Percentiles rank a stretch among this genome's conserved stretches.
Evolutionary conservation across 2,797 vertebrate species (phyloP).

Genomic region (Eospalax fontanierii): DNA sequence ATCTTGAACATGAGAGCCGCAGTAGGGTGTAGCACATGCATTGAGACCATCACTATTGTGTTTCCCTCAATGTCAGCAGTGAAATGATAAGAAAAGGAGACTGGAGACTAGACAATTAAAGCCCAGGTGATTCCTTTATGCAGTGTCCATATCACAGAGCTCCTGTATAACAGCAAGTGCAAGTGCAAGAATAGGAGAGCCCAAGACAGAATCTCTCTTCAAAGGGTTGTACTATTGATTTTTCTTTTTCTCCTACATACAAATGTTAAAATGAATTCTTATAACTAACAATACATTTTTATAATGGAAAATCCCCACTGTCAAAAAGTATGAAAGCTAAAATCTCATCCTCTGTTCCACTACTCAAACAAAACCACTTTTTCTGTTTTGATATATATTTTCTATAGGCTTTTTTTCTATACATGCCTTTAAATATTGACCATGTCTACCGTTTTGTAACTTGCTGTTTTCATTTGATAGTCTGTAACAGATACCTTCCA

Average conservation of each 20-base stretch:
- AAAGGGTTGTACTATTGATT: background rate
- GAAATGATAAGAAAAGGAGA: background rate
- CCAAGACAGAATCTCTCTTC: background rate
- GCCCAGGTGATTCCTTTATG: fast-evolving
- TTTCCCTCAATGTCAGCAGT: background rate
- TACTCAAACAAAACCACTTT: background rate
- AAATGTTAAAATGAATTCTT: conserved; percentile 44
- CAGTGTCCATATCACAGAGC: background rate
- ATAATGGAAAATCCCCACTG: conserved; percentile 28
- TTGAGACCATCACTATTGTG: background rate
- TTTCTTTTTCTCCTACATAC: conserved; percentile 18
- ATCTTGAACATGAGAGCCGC: background rate
- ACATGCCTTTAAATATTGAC: background rate
- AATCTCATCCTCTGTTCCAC: background rate
- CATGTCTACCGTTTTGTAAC: background rate
- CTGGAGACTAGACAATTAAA: background rate
- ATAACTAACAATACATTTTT: conserved; percentile 19
- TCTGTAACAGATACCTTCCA: conserved; percentile 4
- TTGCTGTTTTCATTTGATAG: conserved; percentile 2
- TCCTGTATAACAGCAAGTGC: background rate
- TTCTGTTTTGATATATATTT: background rate
- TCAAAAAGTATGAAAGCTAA: conserved; percentile 28
- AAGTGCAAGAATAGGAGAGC: background rate
- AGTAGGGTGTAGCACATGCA: background rate
- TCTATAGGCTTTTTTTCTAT: background rate